Evolutionary conservation across 2,113 vertebrate genomes (phyloP), one percentile per base, ranked within the genome.

Genomic region (Sciurus niger): DNA sequence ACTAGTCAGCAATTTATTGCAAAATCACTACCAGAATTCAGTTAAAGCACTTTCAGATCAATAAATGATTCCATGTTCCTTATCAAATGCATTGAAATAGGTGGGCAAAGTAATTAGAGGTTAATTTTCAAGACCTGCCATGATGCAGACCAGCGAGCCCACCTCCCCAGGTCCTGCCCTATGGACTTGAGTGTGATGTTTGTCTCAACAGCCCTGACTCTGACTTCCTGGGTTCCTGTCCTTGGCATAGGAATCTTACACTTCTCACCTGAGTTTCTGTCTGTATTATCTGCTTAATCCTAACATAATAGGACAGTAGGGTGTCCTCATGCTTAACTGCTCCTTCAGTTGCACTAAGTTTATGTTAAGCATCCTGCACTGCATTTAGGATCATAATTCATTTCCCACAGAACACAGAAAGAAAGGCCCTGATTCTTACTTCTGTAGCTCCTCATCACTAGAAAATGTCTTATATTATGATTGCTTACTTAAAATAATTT

Each of bases 11-110:
- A 76, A 76, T 87, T 63, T 68, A 89, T 43, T 93, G 53, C 32
- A 94, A 95, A 46, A 83, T 89, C 30, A 82, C 46, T 77, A 89
- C 12, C 84, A 79, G 34, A 83, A 94, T 67, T 68, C 70, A 91
- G 74, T 53, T 79, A 84, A 78, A 68, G 22, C 65, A 68, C 43
- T 94, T 89, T 92, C 63, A 87, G 70, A 83, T 84, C 80, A 74
- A 87, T 73, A 84, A 68, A 84, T n/a, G 82, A 90, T 80, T 84
- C 73, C n/a, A 53, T 60, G 46, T 30, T 78, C 28, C 68, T 90
- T 92, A 48, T 30, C 9, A 76, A 85, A 74, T 73, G 14, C 28
- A 79, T 22, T 43, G 11, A 90, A 92, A 8, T 46, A 78, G 28
- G n/a, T 77, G 20, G 85, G 37, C 20, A 68, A 16, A 18, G 40